Conservation (phyloP, 92 coral and sea anemone genomes). For the Zoanthus sociatus region DNA sequence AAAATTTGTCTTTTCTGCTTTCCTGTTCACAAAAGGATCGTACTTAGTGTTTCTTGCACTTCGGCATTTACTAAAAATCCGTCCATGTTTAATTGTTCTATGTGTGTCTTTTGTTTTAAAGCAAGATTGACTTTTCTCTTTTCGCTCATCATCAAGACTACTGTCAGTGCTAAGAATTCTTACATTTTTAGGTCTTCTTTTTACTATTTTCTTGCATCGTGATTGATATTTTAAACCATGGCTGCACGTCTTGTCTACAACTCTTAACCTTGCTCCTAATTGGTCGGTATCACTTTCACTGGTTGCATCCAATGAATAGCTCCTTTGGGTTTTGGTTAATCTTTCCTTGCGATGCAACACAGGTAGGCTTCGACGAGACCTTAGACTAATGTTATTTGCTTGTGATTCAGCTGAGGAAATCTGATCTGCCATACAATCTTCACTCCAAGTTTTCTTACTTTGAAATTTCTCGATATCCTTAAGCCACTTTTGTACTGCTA, state of each 20-base stretch:
- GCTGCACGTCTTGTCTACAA: constrained; percentile 56
- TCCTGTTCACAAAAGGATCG: not conserved
- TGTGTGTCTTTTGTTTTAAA: not conserved
- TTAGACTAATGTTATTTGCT: not conserved
- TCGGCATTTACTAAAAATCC: not conserved
- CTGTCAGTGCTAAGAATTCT: not conserved
- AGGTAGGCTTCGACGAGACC: not conserved
- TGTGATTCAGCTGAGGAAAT: not conserved
- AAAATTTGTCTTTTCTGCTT: not conserved
- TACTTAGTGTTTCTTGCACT: not conserved
- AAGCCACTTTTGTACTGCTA: constrained; percentile 59
- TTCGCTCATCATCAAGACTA: not conserved
- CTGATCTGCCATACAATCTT: not conserved
- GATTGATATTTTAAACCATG: constrained; percentile 68
- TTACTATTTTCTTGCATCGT: constrained; percentile 41
- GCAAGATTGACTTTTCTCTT: not conserved
- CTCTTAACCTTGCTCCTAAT: not conserved
- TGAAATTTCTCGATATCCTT: constrained; percentile 4
- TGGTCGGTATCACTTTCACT: constrained; percentile 27
- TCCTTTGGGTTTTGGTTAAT: constrained; percentile 6
- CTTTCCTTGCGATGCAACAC: constrained; percentile 4
- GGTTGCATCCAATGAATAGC: not conserved
- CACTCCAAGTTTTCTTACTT: not conserved
- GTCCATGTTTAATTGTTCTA: not conserved
- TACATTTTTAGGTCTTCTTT: constrained; percentile 17